Evolutionary conservation across 2,113 vertebrate species (phyloP).

Genomic region (Lutjanus erythropterus): DNA sequence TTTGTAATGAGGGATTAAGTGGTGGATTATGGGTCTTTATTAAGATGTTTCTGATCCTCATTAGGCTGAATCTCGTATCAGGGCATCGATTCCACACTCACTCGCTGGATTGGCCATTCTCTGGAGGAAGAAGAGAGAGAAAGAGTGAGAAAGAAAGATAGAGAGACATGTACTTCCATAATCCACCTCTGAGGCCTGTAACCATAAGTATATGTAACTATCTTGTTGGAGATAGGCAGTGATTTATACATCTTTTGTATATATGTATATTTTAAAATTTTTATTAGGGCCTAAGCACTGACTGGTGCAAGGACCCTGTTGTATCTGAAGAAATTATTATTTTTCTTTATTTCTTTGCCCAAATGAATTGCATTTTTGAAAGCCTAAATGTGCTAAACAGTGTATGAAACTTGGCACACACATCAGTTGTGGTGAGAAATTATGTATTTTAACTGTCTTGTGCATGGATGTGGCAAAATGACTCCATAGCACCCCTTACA

Average conservation of each 20-base stretch:
- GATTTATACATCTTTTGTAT: neutral
- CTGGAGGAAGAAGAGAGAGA: conserved; percentile 61
- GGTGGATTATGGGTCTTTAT: conserved; percentile 85
- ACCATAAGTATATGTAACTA: neutral
- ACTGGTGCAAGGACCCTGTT: too few relatives aligned
- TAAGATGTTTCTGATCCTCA: conserved; percentile 87
- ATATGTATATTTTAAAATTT: neutral
- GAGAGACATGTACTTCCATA: conserved; percentile 50
- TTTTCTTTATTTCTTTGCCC: too few relatives aligned
- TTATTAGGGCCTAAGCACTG: too few relatives aligned
- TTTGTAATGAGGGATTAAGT: conserved; percentile 87
- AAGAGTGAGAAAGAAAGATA: conserved; percentile 45
- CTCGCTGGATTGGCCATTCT: conserved; percentile 67
- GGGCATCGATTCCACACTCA: conserved; percentile 77
- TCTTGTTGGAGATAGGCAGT: conserved; percentile 4
- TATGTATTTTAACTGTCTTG: too few relatives aligned
- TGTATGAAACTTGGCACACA: too few relatives aligned
- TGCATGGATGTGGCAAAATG: too few relatives aligned
- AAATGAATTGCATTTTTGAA: too few relatives aligned
- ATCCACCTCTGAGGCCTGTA: conserved; percentile 24
- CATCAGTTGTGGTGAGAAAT: too few relatives aligned
- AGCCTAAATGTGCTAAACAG: too few relatives aligned
- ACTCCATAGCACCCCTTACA: too few relatives aligned
- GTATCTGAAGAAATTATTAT: too few relatives aligned
- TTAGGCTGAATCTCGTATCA: conserved; percentile 82